Base-by-base conservation (phyloP, 2,888 invertebrate species). In the Romanomermis culicivorax region DNA sequence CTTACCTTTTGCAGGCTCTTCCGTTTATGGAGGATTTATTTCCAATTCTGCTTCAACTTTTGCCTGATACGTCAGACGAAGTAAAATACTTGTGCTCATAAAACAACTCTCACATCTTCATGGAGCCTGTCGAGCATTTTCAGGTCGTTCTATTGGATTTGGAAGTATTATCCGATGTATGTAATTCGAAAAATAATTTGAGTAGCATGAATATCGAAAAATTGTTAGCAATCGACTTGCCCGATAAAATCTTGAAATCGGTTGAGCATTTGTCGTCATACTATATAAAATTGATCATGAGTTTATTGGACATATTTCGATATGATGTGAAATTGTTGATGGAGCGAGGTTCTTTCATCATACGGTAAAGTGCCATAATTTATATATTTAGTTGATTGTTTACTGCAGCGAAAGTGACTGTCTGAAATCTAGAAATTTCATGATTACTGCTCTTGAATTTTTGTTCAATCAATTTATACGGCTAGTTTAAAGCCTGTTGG, bases 11-110 rank as follows among this genome's bases (percentile, higher is more conserved):
- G 47, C 63, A 76, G 74, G 73, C 76, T 64, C 75, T 76, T 63
- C 62, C 66, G n/a, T 71, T 75, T 61, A 73, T 76, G 57, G 74
- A 75, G 57, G 69, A 70, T 42, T 70, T 77, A 55, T 77, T 78
- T 64, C 75, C 76, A 0, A 79, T 82, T 56, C 76, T 89, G 54
- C 77, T 93, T 70, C 78, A 79, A 63, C 82, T 84, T 29, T 75
- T 97, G 51, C 82, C 85, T 36, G 93, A 95, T 73, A 79, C 80
- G 57, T 81, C 88, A 0, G 91, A 95, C 72, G 89, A 93, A 76
- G 73, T 72, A 62, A 2, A 14, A n/a, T 25, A 36, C 17, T 36
- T 36, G 17, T 11, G 36, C 36, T 36, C 17, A 17, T 36, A 17
- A 11, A 11, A 11, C 36, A 7, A 36, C 17, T 36, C 17, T 36